Conservation (phyloP, 2,797 vertebrate genomes). For the Siniperca undulata region DNA sequence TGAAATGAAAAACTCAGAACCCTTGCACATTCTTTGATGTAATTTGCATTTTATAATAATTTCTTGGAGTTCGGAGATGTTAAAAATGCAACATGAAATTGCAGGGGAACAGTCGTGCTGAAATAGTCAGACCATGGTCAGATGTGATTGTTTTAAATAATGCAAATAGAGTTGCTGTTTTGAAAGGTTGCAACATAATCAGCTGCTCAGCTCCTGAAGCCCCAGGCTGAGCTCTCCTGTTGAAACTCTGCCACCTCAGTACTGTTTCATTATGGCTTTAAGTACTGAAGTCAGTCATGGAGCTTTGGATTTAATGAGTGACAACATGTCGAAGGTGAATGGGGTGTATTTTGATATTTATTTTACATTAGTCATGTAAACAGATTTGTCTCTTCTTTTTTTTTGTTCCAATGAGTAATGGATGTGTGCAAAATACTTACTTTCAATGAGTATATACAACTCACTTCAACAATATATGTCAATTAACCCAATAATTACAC, state of each 20-base stretch:
- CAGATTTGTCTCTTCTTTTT: constrained; percentile 22
- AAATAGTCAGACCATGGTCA: constrained; percentile 36
- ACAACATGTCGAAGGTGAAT: constrained; percentile 13
- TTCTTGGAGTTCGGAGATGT: not conserved
- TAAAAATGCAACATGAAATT: constrained; percentile 10
- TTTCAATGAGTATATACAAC: constrained; percentile 13
- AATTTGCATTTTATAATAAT: constrained; percentile 15
- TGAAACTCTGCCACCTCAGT: constrained; percentile 6
- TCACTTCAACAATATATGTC: not conserved
- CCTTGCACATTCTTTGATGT: constrained; percentile 6
- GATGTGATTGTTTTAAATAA: constrained; percentile 1
- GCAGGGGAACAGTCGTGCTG: constrained; percentile 25
- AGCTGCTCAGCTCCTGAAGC: not conserved
- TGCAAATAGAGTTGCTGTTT: not conserved
- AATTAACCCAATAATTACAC: constrained; percentile 27
- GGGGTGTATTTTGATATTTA: not conserved
- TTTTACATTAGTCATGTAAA: constrained; percentile 41
- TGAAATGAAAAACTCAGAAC: constrained; percentile 1
- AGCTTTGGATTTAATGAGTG: constrained; percentile 20
- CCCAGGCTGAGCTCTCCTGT: not conserved
- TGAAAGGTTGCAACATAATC: not conserved
- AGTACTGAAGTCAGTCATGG: not conserved
- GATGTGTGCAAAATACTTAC: constrained; percentile 13
- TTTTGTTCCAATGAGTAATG: not conserved
- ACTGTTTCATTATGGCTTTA: constrained; percentile 20